Conservation (phyloP, 2,113 vertebrate species). For the Illadopsis cleaveri region DNA sequence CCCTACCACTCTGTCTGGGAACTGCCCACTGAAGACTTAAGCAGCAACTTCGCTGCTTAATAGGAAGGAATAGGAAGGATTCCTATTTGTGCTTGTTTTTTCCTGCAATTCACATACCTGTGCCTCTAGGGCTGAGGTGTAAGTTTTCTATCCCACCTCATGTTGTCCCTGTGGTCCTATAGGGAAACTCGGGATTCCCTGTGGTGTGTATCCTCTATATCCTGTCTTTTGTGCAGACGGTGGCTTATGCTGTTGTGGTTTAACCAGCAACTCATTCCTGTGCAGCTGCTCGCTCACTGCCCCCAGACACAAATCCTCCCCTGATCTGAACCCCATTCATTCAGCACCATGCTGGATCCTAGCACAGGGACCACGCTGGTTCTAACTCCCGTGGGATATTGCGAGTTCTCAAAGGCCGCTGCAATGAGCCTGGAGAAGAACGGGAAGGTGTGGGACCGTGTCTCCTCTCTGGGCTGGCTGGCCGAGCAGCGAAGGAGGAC, state of each 20-base stretch:
- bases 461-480: fast-evolving
- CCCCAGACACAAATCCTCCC: background rate
- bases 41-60: background rate
- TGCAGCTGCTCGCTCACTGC: fast-evolving
- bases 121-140: background rate
- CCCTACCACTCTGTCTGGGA: background rate
- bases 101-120: background rate
- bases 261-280: background rate
- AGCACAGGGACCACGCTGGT: background rate
- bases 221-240: background rate
- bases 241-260: too few relatives aligned
- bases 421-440: background rate
- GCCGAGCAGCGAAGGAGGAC: background rate
- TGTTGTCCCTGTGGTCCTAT: background rate
- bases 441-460: fast-evolving
- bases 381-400: fast-evolving
- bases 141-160: background rate
- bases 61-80: too few relatives aligned
- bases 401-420: background rate
- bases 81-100: background rate
- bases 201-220: background rate
- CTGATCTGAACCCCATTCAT: background rate
- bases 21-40: background rate
- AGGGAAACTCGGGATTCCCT: background rate
- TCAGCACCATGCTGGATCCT: background rate